Evolutionary conservation across 2,888 invertebrate species (phyloP), one percentile per base, ranked within the genome.

Genomic region (Strigamia crassipes): DNA sequence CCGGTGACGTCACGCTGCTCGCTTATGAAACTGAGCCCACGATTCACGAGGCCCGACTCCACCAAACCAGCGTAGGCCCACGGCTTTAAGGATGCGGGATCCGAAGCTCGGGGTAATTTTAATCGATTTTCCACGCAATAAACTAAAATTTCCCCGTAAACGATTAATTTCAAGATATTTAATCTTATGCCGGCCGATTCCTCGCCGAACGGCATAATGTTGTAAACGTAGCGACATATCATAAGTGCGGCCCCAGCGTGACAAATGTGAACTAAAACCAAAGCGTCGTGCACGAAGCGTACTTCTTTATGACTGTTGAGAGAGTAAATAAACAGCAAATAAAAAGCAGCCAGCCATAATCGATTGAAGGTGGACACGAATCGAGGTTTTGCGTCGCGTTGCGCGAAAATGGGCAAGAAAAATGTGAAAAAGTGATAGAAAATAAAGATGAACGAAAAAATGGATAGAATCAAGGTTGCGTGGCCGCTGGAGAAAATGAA

Each of bases 21-120:
- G 15, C 66, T 34, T 12, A 83, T 80, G 38, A 56, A 83, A 6
- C 66, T 42, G 51, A 83, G 42, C 15, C 82, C 82, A 27, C 23
- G 79, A 78, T 83, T 83, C 2, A 83, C 83, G 13, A 42, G 56
- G 9, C 80, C 81, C 15, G 83, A 83, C 46, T 83, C 83, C n/a
- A 41, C 42, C 13, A 82, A 38, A 9, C 82, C 80, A 1, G 66
- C 41, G 23, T 83, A 61, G 0, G 82, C n/a, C 83, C 83, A 83
- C 5, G 56, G 34, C 6, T 8, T 38, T 13, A 82, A 42, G 46
- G 46, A 31, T n/a, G n/a, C 21, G 31, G 56, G 38, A 38, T 83
- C 56, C 3, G 15, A 23, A 8, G 83, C 73, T 13, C 79, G 38
- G 1, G 83, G 82, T 34, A 66, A 42, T 13, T 56, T 82, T 41